Base-by-base conservation (phyloP, 2,888 invertebrate genomes). In the Tiliacea aurago region DNA sequence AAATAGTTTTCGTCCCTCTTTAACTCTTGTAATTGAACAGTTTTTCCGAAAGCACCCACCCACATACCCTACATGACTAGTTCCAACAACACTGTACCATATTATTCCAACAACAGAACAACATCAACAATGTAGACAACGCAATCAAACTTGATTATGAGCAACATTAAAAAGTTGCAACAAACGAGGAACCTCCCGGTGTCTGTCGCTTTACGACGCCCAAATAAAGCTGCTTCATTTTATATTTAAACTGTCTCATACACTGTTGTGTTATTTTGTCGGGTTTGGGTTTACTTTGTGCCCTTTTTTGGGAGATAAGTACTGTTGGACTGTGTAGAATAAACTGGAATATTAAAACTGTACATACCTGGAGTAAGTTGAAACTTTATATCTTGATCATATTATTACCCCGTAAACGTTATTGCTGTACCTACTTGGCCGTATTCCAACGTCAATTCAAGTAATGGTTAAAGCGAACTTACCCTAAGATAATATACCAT, bases 81-180 rank as follows among this genome's bases (percentile, higher is more conserved):
- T 53, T 37, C 47, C 23, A 20, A 45, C n/a, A 51, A 51, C 75
- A 79, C 62, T 71, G 79, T 70, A 55, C 28, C 58, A 20, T 62
- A 62, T 78, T 55, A 64, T 65, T 65, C 56, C 63, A 55, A 55
- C 47, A 55, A 53, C 77, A 73, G 53, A 71, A 59, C 64, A 78
- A 23, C 23, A 43, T 43, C 73, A 73, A 85, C 84, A 85, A 61
- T 78, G 84, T 85, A 55, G 55, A 37, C 80, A 76, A 70, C 85
- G 73, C 83, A 85, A 85, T 84, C 85, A 83, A 84, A 84, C 83
- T 79, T 74, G 70, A 75, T 85, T 78, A 85, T 69, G 65, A 78
- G 71, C 20, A 15, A 78, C 83, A 83, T 84, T 85, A 85, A 85
- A 84, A 84, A 79, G 66, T 85, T 79, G 76, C 63, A 65, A 70